phyloP scores from a whole-genome alignment of 2,888 invertebrate genomes.

The Mechanitis messenoides region DNA sequence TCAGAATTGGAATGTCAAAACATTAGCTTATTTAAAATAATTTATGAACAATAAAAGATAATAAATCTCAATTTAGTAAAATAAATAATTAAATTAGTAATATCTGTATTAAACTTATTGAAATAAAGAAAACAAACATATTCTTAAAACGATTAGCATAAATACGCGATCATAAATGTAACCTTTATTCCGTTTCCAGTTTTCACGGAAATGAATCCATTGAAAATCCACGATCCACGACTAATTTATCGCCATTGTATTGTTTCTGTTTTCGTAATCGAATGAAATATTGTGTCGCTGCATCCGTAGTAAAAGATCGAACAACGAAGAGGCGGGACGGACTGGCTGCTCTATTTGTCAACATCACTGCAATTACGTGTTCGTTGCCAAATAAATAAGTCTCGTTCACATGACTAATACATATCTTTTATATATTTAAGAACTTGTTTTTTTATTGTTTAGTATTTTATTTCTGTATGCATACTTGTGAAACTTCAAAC shows the following conservation, averaged over 20 bases:
- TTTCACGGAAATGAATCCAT: constrained; percentile 15
- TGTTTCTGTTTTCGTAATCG: constrained; percentile 41
- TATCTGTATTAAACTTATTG: too few relatives aligned
- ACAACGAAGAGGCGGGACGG: constrained; percentile 68
- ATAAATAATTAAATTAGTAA: too few relatives aligned
- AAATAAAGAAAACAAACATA: neutral
- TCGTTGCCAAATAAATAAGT: constrained; percentile 59
- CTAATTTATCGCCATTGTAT: constrained; percentile 35
- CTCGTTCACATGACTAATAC: constrained; percentile 20
- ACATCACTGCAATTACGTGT: constrained; percentile 54
- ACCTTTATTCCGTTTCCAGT: neutral
- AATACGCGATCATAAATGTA: constrained; percentile 1
- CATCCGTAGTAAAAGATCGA: constrained; percentile 57
- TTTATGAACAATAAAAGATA: too few relatives aligned
- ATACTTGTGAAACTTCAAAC: too few relatives aligned
- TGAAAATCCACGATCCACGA: constrained; percentile 28
- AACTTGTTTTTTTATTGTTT: too few relatives aligned
- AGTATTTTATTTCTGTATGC: too few relatives aligned
- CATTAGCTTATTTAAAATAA: too few relatives aligned
- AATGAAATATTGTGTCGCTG: constrained; percentile 55
- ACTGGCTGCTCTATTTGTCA: constrained; percentile 64
- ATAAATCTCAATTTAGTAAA: too few relatives aligned
- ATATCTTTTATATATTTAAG: too few relatives aligned
- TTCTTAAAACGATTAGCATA: neutral
- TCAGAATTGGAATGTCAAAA: too few relatives aligned